Evolutionary conservation across 2,113 vertebrate species (phyloP), one percentile per base, ranked within the genome.

Genomic region (Candoia aspera): DNA sequence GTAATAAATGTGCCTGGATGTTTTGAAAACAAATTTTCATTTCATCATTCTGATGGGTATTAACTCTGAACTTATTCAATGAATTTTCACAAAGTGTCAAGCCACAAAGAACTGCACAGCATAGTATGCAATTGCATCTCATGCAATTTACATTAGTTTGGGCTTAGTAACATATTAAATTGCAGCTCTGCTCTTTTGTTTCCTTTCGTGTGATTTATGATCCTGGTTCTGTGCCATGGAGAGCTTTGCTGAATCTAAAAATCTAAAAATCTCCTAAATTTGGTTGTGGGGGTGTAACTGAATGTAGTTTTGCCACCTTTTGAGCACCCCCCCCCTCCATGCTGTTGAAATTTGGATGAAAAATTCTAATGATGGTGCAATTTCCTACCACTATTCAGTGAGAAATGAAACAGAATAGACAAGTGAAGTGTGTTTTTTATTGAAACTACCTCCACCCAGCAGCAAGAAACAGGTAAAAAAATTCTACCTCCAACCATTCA

Each of bases 11-110:
- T 93, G 54, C 0, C 93, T 94, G 93, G 95, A 94, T 96, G 92
- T 94, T 92, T 95, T 95, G 93, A 64, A 96, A 94, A 90, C 89
- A 88, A 93, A 90, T 91, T 0, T 8, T 91, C 6, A 0, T 95
- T 95, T 95, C 92, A 46, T 73, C 13, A 84, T 89, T 95, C 86
- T 92, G 91, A 90, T 59, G 91, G 0, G 24, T 26, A 46, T 37
- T 55, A 83, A 49, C n/a, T 95, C 94, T 92, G 87, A 90, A 94
- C 37, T 87, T 57, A 90, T 91, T 86, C 5, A 19, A n/a, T 0
- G 10, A 87, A 91, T 94, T 93, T 64, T 93, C 68, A 89, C 24
- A 17, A 83, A 94, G 89, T 29, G 4, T 23, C 89, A 2, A 53
- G 29, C 86, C 49, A 88, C 11, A 49, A 33, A 87, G 33, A 4